These are phyloP conservation scores for Alviniconcha marisindica DNA, from an alignment of 1,140 invertebrate species.

Conservation along the genomic window DNA sequence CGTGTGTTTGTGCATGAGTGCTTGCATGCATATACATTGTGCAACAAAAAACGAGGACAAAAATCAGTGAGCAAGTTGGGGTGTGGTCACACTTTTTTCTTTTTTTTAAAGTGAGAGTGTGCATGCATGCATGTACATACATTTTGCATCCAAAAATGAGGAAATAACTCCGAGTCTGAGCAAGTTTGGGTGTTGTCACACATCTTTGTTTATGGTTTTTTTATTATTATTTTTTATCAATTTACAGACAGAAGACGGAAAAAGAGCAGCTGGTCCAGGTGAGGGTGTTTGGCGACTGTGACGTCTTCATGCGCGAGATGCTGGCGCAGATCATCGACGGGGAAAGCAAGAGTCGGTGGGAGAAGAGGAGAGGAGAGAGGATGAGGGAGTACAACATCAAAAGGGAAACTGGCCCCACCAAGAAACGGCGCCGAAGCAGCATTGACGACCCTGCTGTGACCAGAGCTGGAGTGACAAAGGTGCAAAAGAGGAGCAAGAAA, in stretches of 20 bases:
- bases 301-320: conserved; percentile 63
- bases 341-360: conserved; percentile 58
- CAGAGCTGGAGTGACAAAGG: background rate
- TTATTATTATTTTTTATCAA: conserved; percentile 15
- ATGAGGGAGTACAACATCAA: conserved; percentile 56
- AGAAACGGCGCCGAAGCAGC: background rate
- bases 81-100: no score
- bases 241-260: conserved; percentile 57
- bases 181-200: no score
- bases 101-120: no score
- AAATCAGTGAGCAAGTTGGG: no score
- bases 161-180: no score
- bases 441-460: background rate
- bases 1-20: no score
- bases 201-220: no score
- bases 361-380: conserved; percentile 51
- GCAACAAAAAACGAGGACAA: no score
- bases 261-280: conserved; percentile 41
- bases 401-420: conserved; percentile 20
- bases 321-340: conserved; percentile 56
- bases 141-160: no score
- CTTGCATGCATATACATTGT: no score
- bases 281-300: conserved; percentile 71
- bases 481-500: background rate
- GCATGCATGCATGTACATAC: no score